phyloP scores from a whole-genome alignment of 1,140 invertebrate genomes.

The Alviniconcha marisindica region DNA sequence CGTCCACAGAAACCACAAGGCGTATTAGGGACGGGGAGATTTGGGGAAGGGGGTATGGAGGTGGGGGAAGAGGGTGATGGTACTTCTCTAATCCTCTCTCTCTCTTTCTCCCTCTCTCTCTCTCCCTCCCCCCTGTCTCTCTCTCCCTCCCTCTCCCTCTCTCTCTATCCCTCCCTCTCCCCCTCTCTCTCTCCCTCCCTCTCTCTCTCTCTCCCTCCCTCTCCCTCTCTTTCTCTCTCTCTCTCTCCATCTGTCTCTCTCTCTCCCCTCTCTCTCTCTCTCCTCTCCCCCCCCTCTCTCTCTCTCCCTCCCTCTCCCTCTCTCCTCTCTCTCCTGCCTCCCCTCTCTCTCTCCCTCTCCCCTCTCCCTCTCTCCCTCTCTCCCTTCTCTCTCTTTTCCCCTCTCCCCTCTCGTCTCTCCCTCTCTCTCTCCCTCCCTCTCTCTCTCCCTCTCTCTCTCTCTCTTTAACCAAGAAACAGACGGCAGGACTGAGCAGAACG shows the following conservation, averaged over 20 bases:
- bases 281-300: background rate
- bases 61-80: too few relatives aligned
- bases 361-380: too few relatives aligned
- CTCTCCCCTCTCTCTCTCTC: background rate
- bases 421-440: background rate
- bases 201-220: background rate
- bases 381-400: too few relatives aligned
- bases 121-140: background rate
- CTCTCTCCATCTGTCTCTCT: background rate
- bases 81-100: too few relatives aligned
- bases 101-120: too few relatives aligned
- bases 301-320: background rate
- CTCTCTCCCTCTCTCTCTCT: conserved; percentile 2
- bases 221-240: background rate
- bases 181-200: conserved; percentile 1
- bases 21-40: too few relatives aligned
- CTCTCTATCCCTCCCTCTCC: background rate
- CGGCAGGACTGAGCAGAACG: too few relatives aligned
- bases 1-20: too few relatives aligned
- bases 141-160: conserved; percentile 1
- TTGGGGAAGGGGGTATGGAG: too few relatives aligned
- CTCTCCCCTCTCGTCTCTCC: background rate
- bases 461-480: background rate
- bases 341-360: background rate
- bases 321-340: background rate